phyloP scores from a whole-genome alignment of 1,140 invertebrate species.

The Zaprionus taronus region DNA sequence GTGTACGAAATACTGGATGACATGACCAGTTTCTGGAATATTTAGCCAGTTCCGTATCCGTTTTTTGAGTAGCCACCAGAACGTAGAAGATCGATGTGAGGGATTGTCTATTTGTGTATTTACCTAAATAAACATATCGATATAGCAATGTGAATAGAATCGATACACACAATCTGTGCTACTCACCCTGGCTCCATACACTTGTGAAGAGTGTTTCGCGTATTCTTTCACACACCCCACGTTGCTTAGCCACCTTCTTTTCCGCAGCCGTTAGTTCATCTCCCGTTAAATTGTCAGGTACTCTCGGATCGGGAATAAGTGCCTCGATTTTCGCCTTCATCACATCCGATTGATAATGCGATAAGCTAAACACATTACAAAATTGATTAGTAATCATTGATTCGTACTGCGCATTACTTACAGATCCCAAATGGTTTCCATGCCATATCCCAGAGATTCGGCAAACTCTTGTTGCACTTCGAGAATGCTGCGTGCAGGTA shows the following conservation, averaged over 20 bases:
- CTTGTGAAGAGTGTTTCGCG: constrained; percentile 58
- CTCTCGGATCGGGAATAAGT: constrained; percentile 36
- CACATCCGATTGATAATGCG: constrained; percentile 30
- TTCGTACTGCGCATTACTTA: constrained; percentile 57
- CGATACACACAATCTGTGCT: too few species aligned
- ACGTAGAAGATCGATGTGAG: constrained; percentile 72
- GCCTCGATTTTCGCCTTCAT: constrained; percentile 40
- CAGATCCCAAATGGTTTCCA: constrained; percentile 72
- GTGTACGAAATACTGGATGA: constrained; percentile 71
- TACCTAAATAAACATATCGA: constrained; percentile 49
- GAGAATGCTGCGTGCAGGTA: constrained; percentile 27
- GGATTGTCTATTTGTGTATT: constrained; percentile 69
- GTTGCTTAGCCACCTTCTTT: constrained; percentile 25
- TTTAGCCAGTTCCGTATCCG: constrained; percentile 45
- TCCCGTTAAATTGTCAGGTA: background rate
- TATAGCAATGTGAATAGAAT: background rate
- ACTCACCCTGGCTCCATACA: constrained; percentile 73
- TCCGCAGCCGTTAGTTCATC: background rate
- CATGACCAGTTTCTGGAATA: constrained; percentile 46
- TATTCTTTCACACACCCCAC: constrained; percentile 17
- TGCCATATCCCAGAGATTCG: constrained; percentile 43
- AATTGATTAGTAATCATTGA: background rate
- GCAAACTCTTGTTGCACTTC: constrained; percentile 69
- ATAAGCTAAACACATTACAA: constrained; percentile 34
- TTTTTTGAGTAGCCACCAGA: constrained; percentile 53